Evolutionary conservation across 1,140 invertebrate species (phyloP).

Genomic region (Uloborus diversus): DNA sequence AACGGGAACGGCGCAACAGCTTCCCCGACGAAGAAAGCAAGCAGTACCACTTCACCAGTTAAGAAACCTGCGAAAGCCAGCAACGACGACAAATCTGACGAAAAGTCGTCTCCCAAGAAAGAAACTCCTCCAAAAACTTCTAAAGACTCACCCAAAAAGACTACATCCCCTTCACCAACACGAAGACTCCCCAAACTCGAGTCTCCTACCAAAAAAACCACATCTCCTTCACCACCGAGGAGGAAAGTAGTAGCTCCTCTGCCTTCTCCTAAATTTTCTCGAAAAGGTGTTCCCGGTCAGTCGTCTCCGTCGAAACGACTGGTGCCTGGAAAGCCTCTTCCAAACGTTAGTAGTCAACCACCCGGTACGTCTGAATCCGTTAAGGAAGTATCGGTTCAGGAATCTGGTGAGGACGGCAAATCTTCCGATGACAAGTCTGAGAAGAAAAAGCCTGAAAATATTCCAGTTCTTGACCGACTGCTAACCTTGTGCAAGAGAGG

Average conservation of each 20-base stretch:
- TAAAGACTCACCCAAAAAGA: too few relatives aligned
- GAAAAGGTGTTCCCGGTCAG: conserved; percentile 8
- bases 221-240: conserved; percentile 30
- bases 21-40: too few relatives aligned
- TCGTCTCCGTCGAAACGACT: conserved; percentile 13
- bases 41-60: too few relatives aligned
- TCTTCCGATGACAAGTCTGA: neutral
- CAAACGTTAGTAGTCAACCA: neutral
- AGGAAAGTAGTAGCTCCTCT: conserved; percentile 26
- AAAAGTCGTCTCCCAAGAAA: neutral
- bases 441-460: conserved; percentile 23
- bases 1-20: too few relatives aligned
- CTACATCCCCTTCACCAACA: too few relatives aligned
- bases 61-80: too few relatives aligned
- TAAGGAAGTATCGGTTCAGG: too few relatives aligned
- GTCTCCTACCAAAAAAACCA: too few relatives aligned
- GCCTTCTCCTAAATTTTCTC: conserved; percentile 23
- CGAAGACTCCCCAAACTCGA: too few relatives aligned
- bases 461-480: conserved; percentile 36
- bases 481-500: conserved; percentile 58
- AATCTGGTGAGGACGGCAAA: neutral
- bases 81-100: too few relatives aligned
- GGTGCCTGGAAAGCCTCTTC: conserved; percentile 10
- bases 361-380: neutral
- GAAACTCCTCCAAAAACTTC: neutral